Conservation (phyloP, 2,113 vertebrate species). For the Pongo pygmaeus region DNA sequence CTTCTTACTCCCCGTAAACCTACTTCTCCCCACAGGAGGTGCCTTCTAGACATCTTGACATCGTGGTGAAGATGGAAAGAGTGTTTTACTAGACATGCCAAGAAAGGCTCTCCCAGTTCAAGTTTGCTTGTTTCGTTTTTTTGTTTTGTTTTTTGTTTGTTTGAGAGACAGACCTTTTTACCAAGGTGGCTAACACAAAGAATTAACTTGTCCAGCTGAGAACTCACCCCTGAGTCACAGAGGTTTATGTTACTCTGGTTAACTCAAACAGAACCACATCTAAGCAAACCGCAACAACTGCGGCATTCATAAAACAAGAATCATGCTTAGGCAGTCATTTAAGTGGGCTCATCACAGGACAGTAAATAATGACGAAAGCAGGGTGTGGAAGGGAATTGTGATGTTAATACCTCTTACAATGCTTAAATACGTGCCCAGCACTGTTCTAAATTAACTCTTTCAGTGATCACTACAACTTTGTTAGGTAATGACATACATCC, state of each 20-base stretch:
- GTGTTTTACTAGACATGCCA: neutral
- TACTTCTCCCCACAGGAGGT: neutral
- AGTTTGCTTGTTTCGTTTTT: neutral
- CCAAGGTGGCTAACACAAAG: neutral
- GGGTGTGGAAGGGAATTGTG: neutral
- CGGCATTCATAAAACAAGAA: neutral
- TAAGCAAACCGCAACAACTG: neutral
- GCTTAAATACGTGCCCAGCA: neutral
- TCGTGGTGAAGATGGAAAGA: neutral
- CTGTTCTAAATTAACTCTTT: neutral
- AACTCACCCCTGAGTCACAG: neutral
- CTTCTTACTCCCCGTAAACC: neutral
- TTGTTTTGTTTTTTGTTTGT: neutral
- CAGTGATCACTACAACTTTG: neutral
- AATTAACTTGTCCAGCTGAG: conserved; percentile 6
- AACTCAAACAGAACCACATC: neutral
- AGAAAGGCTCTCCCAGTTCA: neutral
- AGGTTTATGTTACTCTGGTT: neutral
- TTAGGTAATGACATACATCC: neutral
- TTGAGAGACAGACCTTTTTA: conserved; percentile 2
- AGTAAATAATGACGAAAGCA: neutral
- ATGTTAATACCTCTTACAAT: neutral
- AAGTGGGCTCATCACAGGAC: neutral
- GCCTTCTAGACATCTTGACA: neutral
- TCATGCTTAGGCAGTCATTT: neutral